Percentiles rank a stretch among this genome's conserved stretches.
Evolutionary conservation across 2,797 vertebrate genomes (phyloP).

Genomic region (Oreortyx pictus): DNA sequence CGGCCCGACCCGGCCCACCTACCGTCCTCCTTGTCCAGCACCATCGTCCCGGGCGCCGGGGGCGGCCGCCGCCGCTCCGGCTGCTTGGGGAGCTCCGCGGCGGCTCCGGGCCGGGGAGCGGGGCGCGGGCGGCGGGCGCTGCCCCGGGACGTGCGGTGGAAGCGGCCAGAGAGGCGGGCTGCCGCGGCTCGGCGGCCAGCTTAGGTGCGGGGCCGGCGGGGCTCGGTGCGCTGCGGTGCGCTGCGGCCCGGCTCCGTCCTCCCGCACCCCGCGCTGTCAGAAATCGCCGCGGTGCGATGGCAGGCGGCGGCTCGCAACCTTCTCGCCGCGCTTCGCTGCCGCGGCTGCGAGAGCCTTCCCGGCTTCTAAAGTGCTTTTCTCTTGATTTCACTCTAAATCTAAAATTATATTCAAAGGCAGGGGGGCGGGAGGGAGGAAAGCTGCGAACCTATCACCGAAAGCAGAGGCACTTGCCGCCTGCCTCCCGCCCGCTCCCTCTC

Average conservation of each 20-base stretch:
- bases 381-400: conserved; percentile 89
- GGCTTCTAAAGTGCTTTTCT: conserved; percentile 78
- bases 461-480: conserved; percentile 84
- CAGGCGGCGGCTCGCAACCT: conserved; percentile 45
- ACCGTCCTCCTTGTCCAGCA: conserved; percentile 97
- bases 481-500: conserved; percentile 46
- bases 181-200: no score
- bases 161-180: neutral
- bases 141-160: conserved; percentile 68
- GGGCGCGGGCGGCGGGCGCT: conserved; percentile 7
- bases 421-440: conserved; percentile 66
- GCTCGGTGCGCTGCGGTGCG: neutral
- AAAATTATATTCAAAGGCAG: conserved; percentile 88
- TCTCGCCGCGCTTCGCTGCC: conserved; percentile 30
- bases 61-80: conserved; percentile 82
- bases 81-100: conserved; percentile 84
- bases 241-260: conserved; percentile 45
- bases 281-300: conserved; percentile 39
- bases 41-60: conserved; percentile 91
- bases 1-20: conserved; percentile 73
- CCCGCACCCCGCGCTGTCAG: conserved; percentile 45
- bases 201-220: no score
- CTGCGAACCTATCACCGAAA: conserved; percentile 80
- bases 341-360: conserved; percentile 58
- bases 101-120: conserved; percentile 21